A percentile compares a stretch with the other conserved stretches of the same genome.
Evolutionary conservation across 2,113 vertebrate species (phyloP).

Genomic region (Pica pica): DNA sequence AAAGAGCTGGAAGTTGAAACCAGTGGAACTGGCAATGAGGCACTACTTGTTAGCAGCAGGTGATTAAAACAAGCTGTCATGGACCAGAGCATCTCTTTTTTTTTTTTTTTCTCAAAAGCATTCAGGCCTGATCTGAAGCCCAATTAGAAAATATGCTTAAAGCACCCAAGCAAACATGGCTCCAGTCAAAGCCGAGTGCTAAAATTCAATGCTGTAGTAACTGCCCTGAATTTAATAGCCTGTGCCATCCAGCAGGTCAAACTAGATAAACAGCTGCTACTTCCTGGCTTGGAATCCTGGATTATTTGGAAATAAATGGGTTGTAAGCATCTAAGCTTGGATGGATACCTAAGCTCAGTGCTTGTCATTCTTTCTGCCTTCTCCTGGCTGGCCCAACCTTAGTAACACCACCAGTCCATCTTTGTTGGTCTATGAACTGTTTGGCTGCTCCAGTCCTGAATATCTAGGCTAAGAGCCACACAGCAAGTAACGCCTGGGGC

Average conservation of each 20-base stretch:
- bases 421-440: not conserved
- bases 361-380: not conserved
- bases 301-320: not conserved
- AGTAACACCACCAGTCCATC: not conserved
- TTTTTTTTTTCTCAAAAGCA: not conserved
- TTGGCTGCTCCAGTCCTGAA: not conserved
- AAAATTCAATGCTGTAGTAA: not conserved
- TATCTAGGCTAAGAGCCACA: not conserved
- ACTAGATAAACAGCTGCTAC: not conserved
- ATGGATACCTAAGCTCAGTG: not conserved
- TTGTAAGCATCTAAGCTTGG: not conserved
- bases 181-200: not conserved
- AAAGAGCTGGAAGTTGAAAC: not conserved
- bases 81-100: not conserved
- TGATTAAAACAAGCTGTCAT: not conserved
- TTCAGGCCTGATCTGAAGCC: not conserved
- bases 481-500: rapidly evolving
- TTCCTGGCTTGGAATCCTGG: not conserved
- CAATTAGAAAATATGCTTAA: not conserved
- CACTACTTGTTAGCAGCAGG: not conserved
- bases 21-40: not conserved
- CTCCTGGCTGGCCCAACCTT: not conserved
- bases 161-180: not conserved
- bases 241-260: not conserved
- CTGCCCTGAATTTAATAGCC: not conserved